Evolutionary conservation across 2,797 vertebrate genomes (phyloP), one percentile per base, ranked within the genome.

Genomic region (Eulemur rubriventer): DNA sequence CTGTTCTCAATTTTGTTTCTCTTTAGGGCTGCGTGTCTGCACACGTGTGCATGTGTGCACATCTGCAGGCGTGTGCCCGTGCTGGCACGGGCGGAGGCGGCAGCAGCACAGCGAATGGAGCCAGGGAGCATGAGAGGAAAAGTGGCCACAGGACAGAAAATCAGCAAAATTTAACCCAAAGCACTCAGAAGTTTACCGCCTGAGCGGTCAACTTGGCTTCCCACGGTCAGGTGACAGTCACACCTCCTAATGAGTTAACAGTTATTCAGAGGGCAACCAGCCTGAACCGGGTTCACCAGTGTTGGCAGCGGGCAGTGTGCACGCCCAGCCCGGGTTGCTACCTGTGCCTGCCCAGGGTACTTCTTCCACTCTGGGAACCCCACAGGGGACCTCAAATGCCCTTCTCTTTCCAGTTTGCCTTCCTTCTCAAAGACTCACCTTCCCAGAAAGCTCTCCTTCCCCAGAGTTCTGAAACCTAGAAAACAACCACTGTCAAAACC

Each of bases 171-270:
- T 80, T 97, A 95, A 97, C 69, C 91, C 52, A 70, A 67, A 72
- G 78, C 89, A 50, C n/a, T 94, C 89, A 80, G 38, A 96, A 72
- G 95, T 94, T 97, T 96, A 95, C 79, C 95, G 95, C 73, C 95
- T 75, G 90, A 96, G 96, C 94, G 89, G 95, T 96, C 91, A 96
- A 97, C 94, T 73, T 59, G 89, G 75, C 91, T 97, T 89, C 91
- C 76, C 96, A 91, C 0, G 0, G 84, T 94, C 97, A 96, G 95
- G 81, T 95, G 94, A 95, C 2, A 70, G 94, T 94, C 97, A 97
- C 91, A 92, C 73, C 76, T 89, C 65, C 82, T 95, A 96, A 91
- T 59, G 92, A 96, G 88, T 93, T 76, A 76, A 84, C 78, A 87
- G 92, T 86, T 80, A 50, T 57, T 79, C 78, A 73, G 4, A 76